These are phyloP conservation scores for Pungitius pungitius DNA, from an alignment of 2,113 vertebrate genomes.

Conservation along the genomic window DNA sequence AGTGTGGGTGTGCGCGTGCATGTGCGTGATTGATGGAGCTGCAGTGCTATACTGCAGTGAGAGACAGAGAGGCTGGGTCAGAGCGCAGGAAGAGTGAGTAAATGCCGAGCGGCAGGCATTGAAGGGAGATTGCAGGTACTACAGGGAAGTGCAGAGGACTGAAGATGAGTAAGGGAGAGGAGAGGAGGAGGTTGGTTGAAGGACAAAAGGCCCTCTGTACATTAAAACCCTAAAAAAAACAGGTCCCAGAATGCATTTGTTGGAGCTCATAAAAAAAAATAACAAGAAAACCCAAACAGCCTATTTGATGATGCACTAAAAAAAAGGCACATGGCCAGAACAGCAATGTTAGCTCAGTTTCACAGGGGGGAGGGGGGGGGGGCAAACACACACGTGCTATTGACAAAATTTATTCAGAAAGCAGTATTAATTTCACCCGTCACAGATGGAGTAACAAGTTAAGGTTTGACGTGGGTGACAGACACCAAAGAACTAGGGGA, in stretches of 20 bases:
- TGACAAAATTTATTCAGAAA: slow-evolving; percentile 3
- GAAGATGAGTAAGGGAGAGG: not conserved
- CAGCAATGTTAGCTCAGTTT: slow-evolving; percentile 1
- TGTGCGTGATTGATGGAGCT: slow-evolving; percentile 74
- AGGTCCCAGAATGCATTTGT: slow-evolving; percentile 23
- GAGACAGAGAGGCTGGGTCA: slow-evolving; percentile 44
- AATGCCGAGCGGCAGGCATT: slow-evolving; percentile 58
- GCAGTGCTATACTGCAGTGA: slow-evolving; percentile 73
- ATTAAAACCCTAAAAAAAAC: slow-evolving; percentile 23
- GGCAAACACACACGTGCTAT: not conserved
- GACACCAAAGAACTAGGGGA: not conserved
- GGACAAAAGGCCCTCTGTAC: slow-evolving; percentile 6
- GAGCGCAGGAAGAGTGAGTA: slow-evolving; percentile 60
- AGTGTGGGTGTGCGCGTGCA: slow-evolving; percentile 20
- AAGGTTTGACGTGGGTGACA: not conserved
- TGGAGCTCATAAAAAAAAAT: slow-evolving; percentile 33
- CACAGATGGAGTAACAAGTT: slow-evolving; percentile 8
- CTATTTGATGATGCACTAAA: slow-evolving; percentile 35
- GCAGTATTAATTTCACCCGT: not conserved
- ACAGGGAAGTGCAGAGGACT: slow-evolving; percentile 3
- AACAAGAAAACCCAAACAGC: slow-evolving; percentile 10
- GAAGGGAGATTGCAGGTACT: slow-evolving; percentile 28
- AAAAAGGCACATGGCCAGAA: slow-evolving; percentile 8
- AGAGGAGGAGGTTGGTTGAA: not conserved
- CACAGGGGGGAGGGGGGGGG: too few species aligned